Base-by-base conservation (phyloP, 2,888 invertebrate genomes). In the Branchipolynoe longqiensis region DNA sequence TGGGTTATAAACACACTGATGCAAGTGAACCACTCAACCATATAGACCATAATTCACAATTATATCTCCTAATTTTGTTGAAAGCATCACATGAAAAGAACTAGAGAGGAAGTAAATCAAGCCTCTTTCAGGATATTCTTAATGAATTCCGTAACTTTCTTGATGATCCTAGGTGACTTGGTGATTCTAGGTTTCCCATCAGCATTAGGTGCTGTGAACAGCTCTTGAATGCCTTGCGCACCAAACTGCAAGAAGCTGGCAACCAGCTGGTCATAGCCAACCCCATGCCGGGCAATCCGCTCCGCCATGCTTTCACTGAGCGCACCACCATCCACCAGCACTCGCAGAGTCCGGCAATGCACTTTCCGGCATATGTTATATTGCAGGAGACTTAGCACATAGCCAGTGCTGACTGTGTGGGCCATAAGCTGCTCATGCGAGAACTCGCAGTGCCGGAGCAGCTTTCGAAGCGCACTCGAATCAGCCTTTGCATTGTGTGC, bases 401-500 rank as follows among this genome's bases (percentile, higher is more conserved):
- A 41, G 2, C 31, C 6, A 0, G 78, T 48, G 78, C 25, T 78
- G 6, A 78, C 28, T 18, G 78, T 48, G 31, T 78, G 78, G 2
- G 78, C 41, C 48, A 78, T n/a, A 28, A 78, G 48, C 54, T 78
- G 78, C 78, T 78, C 78, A 1, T 28, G 12, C 1, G 25, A 28
- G 28, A 78, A 78, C 41, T 78, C 6, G 28, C 78, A 48, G 48
- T 78, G 78, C 22, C 54, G 41, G 54, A 78, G 54, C 48, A 78
- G 54, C 54, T 78, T 78, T 1, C 54, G 25, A 22, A 78, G 78
- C n/a, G 78, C 78, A 41, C 78, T 48, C 33, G 78, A 41, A 33
- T 78, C 78, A 2, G 78, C 78, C 28, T 48, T 41, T 25, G 78
- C 78, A 48, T 78, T 78, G 28, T 78, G 78, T n/a, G 78, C 78